Evolutionary conservation across 1,140 invertebrate genomes (phyloP).

Genomic region (Saccostrea echinata): DNA sequence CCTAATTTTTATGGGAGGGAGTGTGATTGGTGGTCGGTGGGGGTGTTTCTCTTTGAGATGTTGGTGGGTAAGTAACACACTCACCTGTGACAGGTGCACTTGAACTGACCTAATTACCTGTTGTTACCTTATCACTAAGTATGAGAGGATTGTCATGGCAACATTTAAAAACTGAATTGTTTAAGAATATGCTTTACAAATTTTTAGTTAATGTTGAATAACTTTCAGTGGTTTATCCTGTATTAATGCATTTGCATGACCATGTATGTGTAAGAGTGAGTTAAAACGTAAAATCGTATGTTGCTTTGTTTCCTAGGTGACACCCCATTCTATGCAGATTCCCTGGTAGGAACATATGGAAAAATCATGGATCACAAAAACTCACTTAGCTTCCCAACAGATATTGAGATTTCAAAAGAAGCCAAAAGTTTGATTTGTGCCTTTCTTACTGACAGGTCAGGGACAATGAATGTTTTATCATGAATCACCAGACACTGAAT

Average conservation of each 20-base stretch:
- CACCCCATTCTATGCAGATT: constrained; percentile 99
- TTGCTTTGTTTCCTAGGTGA: constrained; percentile 85
- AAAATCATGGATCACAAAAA: constrained; percentile 99
- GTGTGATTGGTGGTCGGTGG: constrained; percentile 99
- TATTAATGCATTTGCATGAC: too few species aligned
- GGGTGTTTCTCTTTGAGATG: constrained; percentile 99
- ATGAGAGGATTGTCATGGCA: background rate
- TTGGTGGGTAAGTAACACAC: constrained; percentile 85
- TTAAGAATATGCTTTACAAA: too few species aligned
- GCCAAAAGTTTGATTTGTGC: constrained; percentile 96
- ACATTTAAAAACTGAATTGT: too few species aligned
- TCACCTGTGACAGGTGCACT: background rate
- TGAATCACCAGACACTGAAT: too few species aligned
- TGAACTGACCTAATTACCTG: background rate
- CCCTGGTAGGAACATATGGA: constrained; percentile 97
- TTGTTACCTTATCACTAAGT: background rate
- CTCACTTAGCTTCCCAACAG: constrained; percentile 95
- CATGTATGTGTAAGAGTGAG: too few species aligned
- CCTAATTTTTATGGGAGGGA: constrained; percentile 93
- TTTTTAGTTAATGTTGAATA: too few species aligned
- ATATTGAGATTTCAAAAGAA: constrained; percentile 93
- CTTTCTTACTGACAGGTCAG: constrained; percentile 92
- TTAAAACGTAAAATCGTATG: too few species aligned
- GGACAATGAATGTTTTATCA: background rate
- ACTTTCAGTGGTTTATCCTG: too few species aligned